A percentile compares a stretch with the other conserved stretches of the same genome.
These are phyloP conservation scores for Cephus nigrinus DNA, from an alignment of 2,888 invertebrate species.

Conservation along the genomic window DNA sequence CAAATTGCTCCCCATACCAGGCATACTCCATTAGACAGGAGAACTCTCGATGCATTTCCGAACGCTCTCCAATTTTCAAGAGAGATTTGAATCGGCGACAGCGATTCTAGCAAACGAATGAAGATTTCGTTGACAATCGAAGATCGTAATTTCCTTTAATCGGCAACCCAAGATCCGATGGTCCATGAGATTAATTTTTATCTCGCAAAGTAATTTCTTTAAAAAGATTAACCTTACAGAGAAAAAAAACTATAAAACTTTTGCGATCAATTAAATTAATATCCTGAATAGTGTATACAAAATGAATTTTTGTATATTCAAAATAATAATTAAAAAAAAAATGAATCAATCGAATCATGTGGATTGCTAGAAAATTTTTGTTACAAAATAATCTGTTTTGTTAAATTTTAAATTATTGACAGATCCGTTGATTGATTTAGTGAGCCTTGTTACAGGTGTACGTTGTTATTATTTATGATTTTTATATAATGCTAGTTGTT, in stretches of 20 bases:
- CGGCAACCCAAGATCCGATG: background rate
- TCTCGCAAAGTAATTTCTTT: background rate
- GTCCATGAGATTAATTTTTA: background rate
- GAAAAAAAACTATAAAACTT: too few relatives aligned
- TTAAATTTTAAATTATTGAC: too few relatives aligned
- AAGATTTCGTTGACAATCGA: background rate
- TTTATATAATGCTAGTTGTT: too few relatives aligned
- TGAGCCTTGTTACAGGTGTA: background rate
- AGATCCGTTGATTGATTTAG: background rate
- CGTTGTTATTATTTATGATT: background rate
- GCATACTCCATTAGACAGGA: background rate
- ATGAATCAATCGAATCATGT: too few relatives aligned
- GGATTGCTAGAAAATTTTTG: background rate
- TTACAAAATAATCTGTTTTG: background rate
- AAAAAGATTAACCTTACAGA: too few relatives aligned
- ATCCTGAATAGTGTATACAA: too few relatives aligned
- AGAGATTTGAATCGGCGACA: background rate
- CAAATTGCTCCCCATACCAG: background rate
- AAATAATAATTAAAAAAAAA: too few relatives aligned
- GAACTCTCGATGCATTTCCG: background rate
- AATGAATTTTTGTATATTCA: too few relatives aligned
- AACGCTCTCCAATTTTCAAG: background rate
- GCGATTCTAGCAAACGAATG: background rate
- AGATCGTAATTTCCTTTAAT: background rate
- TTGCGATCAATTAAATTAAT: too few relatives aligned